Evolutionary conservation across 2,797 vertebrate genomes (phyloP).

Genomic region (Eospalax fontanierii): DNA sequence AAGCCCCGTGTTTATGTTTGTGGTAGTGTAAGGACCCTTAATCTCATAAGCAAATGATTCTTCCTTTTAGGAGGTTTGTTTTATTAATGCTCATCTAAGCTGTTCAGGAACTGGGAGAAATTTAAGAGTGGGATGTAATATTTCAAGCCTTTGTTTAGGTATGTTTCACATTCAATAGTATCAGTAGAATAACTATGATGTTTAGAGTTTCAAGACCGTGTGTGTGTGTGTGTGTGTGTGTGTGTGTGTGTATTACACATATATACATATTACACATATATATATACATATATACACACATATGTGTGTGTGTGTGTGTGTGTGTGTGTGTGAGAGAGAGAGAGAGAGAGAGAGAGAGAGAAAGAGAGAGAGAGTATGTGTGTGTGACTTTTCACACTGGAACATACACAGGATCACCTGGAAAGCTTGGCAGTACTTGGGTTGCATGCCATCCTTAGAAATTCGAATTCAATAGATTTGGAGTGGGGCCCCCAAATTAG

Average conservation of each 20-base stretch:
- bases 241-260: too few relatives aligned
- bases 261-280: too few relatives aligned
- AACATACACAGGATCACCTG: not conserved
- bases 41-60: not conserved
- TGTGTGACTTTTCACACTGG: too few relatives aligned
- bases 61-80: not conserved
- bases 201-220: not conserved
- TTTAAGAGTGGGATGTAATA: not conserved
- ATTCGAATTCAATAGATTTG: slow-evolving; percentile 6
- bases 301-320: too few relatives aligned
- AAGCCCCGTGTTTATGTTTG: slow-evolving; percentile 46
- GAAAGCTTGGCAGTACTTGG: slow-evolving; percentile 24
- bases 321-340: too few relatives aligned
- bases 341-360: too few relatives aligned
- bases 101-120: not conserved
- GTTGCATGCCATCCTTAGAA: not conserved
- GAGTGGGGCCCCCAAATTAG: not conserved
- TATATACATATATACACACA: too few relatives aligned
- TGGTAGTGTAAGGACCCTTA: too few relatives aligned
- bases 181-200: not conserved
- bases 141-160: slow-evolving; percentile 58
- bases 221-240: not conserved
- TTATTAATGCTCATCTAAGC: not conserved
- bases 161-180: slow-evolving; percentile 2
- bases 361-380: too few relatives aligned